A percentile compares a stretch with the other conserved stretches of the same genome.
Evolutionary conservation across 2,888 invertebrate species (phyloP).

Genomic region (Myopa tessellatipennis): DNA sequence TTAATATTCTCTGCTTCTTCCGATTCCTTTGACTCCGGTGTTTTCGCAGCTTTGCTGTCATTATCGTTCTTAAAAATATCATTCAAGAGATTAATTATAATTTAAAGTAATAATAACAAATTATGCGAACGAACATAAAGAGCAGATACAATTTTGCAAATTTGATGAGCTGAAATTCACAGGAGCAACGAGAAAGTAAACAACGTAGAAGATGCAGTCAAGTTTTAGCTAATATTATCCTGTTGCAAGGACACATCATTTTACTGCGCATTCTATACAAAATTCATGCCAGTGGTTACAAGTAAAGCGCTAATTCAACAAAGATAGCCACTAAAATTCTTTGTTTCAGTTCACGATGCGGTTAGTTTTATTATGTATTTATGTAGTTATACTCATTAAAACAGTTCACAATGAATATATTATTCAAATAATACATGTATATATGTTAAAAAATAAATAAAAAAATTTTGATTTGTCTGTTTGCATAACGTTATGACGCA

Average conservation of each 20-base stretch:
- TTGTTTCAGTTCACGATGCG: constrained; percentile 28
- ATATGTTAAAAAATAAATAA: constrained; percentile 14
- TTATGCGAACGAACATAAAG: neutral
- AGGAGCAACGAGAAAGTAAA: neutral
- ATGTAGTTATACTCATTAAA: constrained; percentile 18
- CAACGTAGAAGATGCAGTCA: neutral
- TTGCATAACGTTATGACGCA: constrained; percentile 27
- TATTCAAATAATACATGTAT: neutral
- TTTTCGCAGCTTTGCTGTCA: neutral
- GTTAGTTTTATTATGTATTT: constrained; percentile 40
- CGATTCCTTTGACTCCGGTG: neutral
- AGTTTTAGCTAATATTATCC: neutral
- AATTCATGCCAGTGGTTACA: constrained; percentile 5
- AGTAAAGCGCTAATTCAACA: neutral
- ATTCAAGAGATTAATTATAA: neutral
- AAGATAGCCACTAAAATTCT: constrained; percentile 21
- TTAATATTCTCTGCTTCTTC: constrained; percentile 50
- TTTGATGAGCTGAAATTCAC: neutral
- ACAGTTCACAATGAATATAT: neutral
- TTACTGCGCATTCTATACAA: neutral
- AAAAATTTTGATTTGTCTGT: constrained; percentile 34
- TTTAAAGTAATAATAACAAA: neutral
- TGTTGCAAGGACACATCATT: neutral
- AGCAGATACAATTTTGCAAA: neutral
- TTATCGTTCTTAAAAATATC: constrained; percentile 8